Evolutionary conservation across 2,888 invertebrate genomes (phyloP).

Genomic region (Phyllotreta cruciferae): DNA sequence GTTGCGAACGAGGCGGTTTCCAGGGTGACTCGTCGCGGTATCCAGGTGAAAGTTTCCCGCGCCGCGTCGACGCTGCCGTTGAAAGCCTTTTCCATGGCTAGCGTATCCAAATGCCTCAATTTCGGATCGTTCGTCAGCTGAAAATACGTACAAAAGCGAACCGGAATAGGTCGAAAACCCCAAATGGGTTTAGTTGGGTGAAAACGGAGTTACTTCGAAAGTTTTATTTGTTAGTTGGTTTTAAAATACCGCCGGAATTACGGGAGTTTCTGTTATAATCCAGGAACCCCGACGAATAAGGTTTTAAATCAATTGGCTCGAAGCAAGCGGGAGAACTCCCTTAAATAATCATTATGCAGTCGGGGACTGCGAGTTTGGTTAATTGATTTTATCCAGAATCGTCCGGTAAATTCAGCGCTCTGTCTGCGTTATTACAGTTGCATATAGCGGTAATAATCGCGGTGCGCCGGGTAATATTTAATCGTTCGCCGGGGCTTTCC

Average conservation of each 20-base stretch:
- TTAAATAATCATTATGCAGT: no score
- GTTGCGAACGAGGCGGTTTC: constrained; percentile 67
- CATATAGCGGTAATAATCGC: constrained; percentile 38
- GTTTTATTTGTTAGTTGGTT: no score
- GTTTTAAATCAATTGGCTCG: no score
- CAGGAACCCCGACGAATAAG: no score
- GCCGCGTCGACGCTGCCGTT: constrained; percentile 67
- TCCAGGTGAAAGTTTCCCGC: constrained; percentile 65
- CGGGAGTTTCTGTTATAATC: no score
- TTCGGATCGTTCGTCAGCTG: constrained; percentile 52
- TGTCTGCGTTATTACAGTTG: constrained; percentile 37
- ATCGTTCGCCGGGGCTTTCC: constrained; percentile 40
- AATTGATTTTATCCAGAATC: not conserved
- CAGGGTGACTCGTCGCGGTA: constrained; percentile 67
- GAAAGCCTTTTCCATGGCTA: constrained; percentile 66
- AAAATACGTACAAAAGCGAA: constrained; percentile 27
- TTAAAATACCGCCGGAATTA: no score
- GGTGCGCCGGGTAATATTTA: constrained; percentile 46
- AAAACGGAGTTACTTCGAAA: no score
- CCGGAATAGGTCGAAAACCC: not conserved
- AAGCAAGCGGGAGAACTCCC: no score
- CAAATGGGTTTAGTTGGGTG: no score
- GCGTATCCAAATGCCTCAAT: constrained; percentile 50
- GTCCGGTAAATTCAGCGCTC: constrained; percentile 14
- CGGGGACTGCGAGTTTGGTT: no score